Base-by-base conservation (phyloP, 2,113 vertebrate species). In the Dissostichus mawsoni region DNA sequence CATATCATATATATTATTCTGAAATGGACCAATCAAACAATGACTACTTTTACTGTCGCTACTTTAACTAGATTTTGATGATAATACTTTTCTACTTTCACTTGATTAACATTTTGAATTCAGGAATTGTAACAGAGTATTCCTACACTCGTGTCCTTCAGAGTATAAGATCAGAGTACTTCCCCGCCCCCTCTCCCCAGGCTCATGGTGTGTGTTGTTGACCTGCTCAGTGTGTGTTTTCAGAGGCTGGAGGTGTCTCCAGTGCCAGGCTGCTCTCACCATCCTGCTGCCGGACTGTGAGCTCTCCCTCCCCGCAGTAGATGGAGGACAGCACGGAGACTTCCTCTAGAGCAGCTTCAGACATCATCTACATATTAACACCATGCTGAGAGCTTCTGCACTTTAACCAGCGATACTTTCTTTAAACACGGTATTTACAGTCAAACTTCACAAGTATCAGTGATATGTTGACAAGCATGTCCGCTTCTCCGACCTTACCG, bases 271-370 rank as follows among this genome's bases (percentile, higher is more conserved):
- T 33, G 5, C 5, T 8, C 69, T 44, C 5, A 86, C 87, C 85
- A 8, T 83, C 81, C 62, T 88, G 85, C 18, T 86, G 92, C 47
- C 96, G 51, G 75, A 96, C 84, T 66, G 90, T 87, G 78, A 94
- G 96, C 82, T 95, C 95, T 66, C 81, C 92, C 5, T 91, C 91
- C 76, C 92, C 93, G 87, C 95, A 96, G 91, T 95, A 97, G 84
- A 96, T 97, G 69, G 96, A 95, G 1, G 92, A 89, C 61, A 97
- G 69, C 0, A 91, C 96, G 1, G 89, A 89, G 1, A 96, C 80
- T 72, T 97, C 96, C 67, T 96, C 94, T 29, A 25, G 48, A 13
- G 89, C 93, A 0, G 50, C 13, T 25, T 90, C 94, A 51, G 89
- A 92, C 96, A 96, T 96, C 0, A 45, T 57, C 25, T 0, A n/a